Percentiles rank a stretch among this genome's conserved stretches.
These are phyloP conservation scores for Holothuria scabra DNA, from an alignment of 53 echinoderm and acorn worm species.

Conservation along the genomic window DNA sequence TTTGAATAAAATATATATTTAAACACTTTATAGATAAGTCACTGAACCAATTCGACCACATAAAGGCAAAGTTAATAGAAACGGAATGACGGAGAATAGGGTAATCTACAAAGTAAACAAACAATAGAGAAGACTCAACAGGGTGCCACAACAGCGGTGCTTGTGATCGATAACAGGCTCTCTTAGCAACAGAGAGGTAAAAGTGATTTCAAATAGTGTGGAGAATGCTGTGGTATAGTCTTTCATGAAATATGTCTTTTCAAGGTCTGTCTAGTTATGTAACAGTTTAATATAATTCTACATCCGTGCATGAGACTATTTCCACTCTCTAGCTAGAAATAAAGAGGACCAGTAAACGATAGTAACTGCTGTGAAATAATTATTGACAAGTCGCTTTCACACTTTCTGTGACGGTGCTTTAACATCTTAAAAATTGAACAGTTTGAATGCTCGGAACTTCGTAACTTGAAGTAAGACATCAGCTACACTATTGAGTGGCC, in stretches of 20 bases:
- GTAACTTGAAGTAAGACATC: no score
- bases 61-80: constrained; percentile 27
- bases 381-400: no score
- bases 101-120: constrained; percentile 29
- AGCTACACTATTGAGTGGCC: no score
- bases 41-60: constrained; percentile 7
- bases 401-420: no score
- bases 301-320: neutral
- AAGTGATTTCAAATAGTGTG: neutral
- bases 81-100: constrained; percentile 21
- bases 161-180: constrained; percentile 36
- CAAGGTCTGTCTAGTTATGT: neutral
- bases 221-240: no score
- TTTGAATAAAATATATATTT: no score
- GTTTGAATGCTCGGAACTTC: no score
- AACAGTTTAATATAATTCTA: neutral
- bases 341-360: no score
- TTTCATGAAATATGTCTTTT: no score
- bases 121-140: constrained; percentile 16
- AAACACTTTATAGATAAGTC: neutral
- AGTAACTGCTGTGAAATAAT: no score
- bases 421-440: no score
- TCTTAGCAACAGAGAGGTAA: constrained; percentile 15
- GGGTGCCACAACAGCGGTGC: constrained; percentile 29
- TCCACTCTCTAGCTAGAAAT: no score